phyloP scores from a whole-genome alignment of 2,113 vertebrate genomes.

The Cyprinodon variegatus region DNA sequence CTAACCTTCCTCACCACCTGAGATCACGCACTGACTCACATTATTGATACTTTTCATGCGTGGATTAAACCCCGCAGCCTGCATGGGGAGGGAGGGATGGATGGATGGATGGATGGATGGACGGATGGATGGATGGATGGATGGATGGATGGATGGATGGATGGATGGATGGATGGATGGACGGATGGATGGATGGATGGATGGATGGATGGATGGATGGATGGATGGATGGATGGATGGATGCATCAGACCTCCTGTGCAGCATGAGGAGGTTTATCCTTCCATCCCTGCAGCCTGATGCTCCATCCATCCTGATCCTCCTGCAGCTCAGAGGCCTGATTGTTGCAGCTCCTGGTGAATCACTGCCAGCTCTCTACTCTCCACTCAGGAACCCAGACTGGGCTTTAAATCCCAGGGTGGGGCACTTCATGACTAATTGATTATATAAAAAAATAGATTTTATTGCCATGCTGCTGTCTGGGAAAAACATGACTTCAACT shows the following conservation, averaged over 20 bases:
- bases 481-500: not conserved
- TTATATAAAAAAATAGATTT: slow-evolving; percentile 19
- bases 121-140: not conserved
- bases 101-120: not conserved
- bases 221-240: slow-evolving; percentile 1
- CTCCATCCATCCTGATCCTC: slow-evolving; percentile 9
- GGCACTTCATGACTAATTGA: slow-evolving; percentile 64
- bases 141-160: not conserved
- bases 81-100: no score
- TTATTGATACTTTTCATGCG: no score
- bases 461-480: slow-evolving; percentile 4
- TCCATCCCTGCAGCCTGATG: no score
- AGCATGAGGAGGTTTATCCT: not conserved
- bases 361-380: slow-evolving; percentile 14
- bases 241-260: not conserved
- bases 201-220: not conserved
- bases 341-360: slow-evolving; percentile 60
- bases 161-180: no score
- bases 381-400: not conserved
- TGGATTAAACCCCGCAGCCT: no score
- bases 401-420: slow-evolving; percentile 42
- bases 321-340: slow-evolving; percentile 70
- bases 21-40: no score
- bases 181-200: no score
- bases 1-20: no score